A percentile compares a stretch with the other conserved stretches of the same genome.
Conservation (phyloP, 2,113 vertebrate genomes). For the Herpailurus yagouaroundi region DNA sequence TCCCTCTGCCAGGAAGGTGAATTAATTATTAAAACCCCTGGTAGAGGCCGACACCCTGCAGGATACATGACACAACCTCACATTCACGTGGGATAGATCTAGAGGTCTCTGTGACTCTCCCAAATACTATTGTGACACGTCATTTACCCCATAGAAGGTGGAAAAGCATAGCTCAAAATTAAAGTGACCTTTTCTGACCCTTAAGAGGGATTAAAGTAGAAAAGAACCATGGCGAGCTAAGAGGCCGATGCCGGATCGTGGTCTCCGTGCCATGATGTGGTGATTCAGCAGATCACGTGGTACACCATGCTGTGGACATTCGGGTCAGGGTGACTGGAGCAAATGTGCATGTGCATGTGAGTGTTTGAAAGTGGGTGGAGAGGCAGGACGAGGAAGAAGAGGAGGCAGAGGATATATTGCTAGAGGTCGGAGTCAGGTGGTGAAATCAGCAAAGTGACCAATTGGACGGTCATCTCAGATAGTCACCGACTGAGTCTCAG, state of each 20-base stretch:
- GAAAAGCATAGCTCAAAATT: neutral
- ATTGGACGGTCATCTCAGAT: neutral
- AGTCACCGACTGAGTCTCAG: neutral
- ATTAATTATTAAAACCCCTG: neutral
- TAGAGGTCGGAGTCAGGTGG: neutral
- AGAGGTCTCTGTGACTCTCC: neutral
- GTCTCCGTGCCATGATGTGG: neutral
- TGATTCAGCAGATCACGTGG: neutral
- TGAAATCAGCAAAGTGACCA: neutral
- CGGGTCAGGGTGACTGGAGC: too few relatives aligned
- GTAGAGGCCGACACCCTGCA: neutral
- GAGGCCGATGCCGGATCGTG: fast-evolving
- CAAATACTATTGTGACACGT: neutral
- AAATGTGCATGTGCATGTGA: neutral
- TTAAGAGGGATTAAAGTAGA: neutral
- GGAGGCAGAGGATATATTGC: neutral
- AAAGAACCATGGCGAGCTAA: neutral
- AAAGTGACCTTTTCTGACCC: neutral
- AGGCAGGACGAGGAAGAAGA: fast-evolving
- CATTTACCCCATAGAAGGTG: neutral
- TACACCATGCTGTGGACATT: neutral
- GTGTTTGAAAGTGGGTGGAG: neutral
- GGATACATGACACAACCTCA: neutral
- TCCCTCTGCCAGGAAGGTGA: neutral
- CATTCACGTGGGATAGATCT: neutral